Base-by-base conservation (phyloP, 2,888 invertebrate genomes). In the Andricus quercusramuli region DNA sequence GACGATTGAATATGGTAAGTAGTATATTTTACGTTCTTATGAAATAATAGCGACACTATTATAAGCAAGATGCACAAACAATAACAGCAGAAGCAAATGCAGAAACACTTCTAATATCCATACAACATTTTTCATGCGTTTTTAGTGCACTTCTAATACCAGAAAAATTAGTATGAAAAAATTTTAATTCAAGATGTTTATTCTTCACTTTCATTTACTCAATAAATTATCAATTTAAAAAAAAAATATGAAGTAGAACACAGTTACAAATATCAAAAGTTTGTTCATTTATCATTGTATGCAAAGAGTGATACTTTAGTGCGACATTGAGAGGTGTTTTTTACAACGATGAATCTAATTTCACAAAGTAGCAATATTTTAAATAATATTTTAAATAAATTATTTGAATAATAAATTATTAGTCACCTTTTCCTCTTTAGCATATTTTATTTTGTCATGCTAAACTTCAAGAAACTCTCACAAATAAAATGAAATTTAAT, bases 21-120 rank as follows among this genome's bases (percentile, higher is more conserved):
- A 47, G 47, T 47, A 41, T 67, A 41, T 32, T 74, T 74, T 20
- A 32, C 9, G 9, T 29, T 32, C 59, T 17, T 13, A 29, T 74
- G 37, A 32, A 51, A 22, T 51, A 56, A 56, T 32, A 9, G 74
- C 56, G 13, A 74, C 29, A 74, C 32, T 74, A 74, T 56, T 74
- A 15, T 32, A 29, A 32, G 22, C 64, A 29, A 68, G 25, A 68
- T 74, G 74, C 51, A 74, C 74, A 74, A 74, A 74, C 74, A 74
- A 56, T 70, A 68, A 70, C 56, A 74, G 74, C 56, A 32, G n/a
- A 74, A 74, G 74, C 74, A 74, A 51, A 56, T 74, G 56, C 74
- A 74, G 74, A 74, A 74, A 74, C 13, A 22, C 32, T 29, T 25
- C 9, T 17, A 20, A 51, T 15, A 32, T 32, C 25, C 74, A 56